These are phyloP conservation scores for Corythucha ciliata DNA, from an alignment of 2,888 invertebrate species.

Conservation along the genomic window DNA sequence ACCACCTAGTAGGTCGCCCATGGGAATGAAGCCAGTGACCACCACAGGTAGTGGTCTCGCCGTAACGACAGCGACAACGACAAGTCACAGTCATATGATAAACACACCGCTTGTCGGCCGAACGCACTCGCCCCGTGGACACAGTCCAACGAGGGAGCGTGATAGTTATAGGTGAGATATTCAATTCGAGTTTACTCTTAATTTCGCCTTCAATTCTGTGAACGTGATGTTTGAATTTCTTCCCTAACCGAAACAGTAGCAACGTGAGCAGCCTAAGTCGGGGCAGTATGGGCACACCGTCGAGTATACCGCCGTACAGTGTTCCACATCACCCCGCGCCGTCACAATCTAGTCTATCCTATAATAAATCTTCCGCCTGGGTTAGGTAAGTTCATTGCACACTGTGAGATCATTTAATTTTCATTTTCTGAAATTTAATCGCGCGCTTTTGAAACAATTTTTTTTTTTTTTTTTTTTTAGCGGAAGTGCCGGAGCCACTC, in stretches of 20 bases:
- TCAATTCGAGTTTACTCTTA: slow-evolving; percentile 9
- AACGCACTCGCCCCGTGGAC: slow-evolving; percentile 66
- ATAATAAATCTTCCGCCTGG: slow-evolving; percentile 32
- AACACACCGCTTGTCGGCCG: slow-evolving; percentile 43
- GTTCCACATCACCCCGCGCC: slow-evolving; percentile 26
- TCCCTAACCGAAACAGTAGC: slow-evolving; percentile 50
- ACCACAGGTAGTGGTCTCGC: slow-evolving; percentile 37
- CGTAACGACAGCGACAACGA: slow-evolving; percentile 44
- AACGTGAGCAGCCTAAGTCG: slow-evolving; percentile 76
- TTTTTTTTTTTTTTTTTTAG: no score
- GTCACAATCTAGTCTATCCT: slow-evolving; percentile 32
- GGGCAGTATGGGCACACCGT: slow-evolving; percentile 48
- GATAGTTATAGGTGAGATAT: slow-evolving; percentile 69
- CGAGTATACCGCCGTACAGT: slow-evolving; percentile 37
- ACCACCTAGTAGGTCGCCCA: slow-evolving; percentile 31
- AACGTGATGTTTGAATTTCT: background rate
- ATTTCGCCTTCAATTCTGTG: background rate
- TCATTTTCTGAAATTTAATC: no score
- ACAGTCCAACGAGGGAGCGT: slow-evolving; percentile 68
- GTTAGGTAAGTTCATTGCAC: slow-evolving; percentile 34
- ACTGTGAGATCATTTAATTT: no score
- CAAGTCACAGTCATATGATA: slow-evolving; percentile 45
- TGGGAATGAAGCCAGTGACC: slow-evolving; percentile 31
- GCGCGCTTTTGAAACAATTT: no score
- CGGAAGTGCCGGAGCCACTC: no score